Conservation (phyloP, 1,140 invertebrate genomes). For the Euwallacea similis region DNA sequence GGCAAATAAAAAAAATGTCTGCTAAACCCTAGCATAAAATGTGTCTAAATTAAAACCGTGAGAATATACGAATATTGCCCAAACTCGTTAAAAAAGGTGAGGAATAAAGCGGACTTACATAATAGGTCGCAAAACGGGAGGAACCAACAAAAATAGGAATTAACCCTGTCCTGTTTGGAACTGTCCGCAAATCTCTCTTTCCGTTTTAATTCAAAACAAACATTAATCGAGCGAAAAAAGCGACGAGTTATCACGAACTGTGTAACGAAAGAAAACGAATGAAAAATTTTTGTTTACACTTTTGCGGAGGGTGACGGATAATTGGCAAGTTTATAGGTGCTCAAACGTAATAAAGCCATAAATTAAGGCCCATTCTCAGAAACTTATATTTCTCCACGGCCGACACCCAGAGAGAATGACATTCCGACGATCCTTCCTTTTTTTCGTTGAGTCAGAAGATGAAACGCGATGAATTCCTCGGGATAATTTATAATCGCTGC, state of each 20-base stretch:
- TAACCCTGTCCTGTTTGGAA: too few species aligned
- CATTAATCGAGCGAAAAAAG: background rate
- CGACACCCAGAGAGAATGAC: conserved; percentile 3
- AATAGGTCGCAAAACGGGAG: too few species aligned
- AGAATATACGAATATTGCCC: too few species aligned
- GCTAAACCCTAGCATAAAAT: too few species aligned
- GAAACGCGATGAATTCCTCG: conserved; percentile 7
- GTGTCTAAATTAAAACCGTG: too few species aligned
- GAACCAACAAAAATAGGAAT: too few species aligned
- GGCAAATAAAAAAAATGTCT: too few species aligned
- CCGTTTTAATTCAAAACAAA: conserved; percentile 21
- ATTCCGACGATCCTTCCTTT: background rate
- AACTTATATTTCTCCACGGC: conserved; percentile 20
- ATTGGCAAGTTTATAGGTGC: conserved; percentile 11
- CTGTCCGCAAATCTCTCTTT: too few species aligned
- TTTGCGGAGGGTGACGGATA: background rate
- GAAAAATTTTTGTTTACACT: conserved; percentile 22
- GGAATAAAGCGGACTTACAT: too few species aligned
- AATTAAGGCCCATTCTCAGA: conserved; percentile 24
- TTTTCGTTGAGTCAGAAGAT: background rate
- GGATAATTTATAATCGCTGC: conserved; percentile 26
- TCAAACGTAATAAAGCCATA: conserved; percentile 8
- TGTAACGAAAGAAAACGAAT: conserved; percentile 20
- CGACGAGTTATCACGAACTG: conserved; percentile 14
- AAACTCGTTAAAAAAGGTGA: too few species aligned